A percentile compares a stretch with the other conserved stretches of the same genome.
phyloP scores from a whole-genome alignment of 2,797 vertebrate species.

The Sebastolobus alascanus region DNA sequence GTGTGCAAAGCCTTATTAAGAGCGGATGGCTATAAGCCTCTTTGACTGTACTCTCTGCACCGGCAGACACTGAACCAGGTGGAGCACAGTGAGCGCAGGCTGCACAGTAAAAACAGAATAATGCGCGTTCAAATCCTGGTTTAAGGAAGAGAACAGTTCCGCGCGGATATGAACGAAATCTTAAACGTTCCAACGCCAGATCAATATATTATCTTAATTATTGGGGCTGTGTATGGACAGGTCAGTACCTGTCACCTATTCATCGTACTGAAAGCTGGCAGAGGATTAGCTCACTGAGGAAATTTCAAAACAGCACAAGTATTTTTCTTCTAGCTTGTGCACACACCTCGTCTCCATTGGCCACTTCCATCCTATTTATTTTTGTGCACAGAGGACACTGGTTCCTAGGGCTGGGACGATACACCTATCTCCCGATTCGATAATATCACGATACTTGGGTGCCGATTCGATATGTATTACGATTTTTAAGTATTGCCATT shows the following conservation, averaged over 20 bases:
- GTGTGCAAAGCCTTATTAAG: slow-evolving; percentile 74
- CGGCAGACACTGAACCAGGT: slow-evolving; percentile 62
- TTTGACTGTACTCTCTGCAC: slow-evolving; percentile 67
- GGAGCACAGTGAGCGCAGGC: slow-evolving; percentile 11
- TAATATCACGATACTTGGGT: no score
- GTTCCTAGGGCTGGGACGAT: no score
- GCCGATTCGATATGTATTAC: no score
- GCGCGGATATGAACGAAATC: slow-evolving; percentile 1
- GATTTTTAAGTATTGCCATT: no score
- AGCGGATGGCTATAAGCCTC: slow-evolving; percentile 72
- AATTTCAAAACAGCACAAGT: slow-evolving; percentile 23
- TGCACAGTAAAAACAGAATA: slow-evolving; percentile 22
- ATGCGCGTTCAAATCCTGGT: slow-evolving; percentile 51
- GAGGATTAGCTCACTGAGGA: slow-evolving; percentile 23
- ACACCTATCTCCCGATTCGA: no score
- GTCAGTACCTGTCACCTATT: background rate
- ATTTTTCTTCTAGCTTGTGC: background rate
- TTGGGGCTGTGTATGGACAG: background rate
- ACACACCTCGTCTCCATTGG: slow-evolving; percentile 4
- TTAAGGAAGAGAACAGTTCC: slow-evolving; percentile 16
- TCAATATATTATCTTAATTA: slow-evolving; percentile 14
- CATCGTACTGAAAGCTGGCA: slow-evolving; percentile 2
- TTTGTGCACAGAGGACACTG: background rate
- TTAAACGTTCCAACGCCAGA: slow-evolving; percentile 14
- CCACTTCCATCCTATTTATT: background rate